Evolutionary conservation across 2,797 vertebrate genomes (phyloP).

Genomic region (Chromis chromis): DNA sequence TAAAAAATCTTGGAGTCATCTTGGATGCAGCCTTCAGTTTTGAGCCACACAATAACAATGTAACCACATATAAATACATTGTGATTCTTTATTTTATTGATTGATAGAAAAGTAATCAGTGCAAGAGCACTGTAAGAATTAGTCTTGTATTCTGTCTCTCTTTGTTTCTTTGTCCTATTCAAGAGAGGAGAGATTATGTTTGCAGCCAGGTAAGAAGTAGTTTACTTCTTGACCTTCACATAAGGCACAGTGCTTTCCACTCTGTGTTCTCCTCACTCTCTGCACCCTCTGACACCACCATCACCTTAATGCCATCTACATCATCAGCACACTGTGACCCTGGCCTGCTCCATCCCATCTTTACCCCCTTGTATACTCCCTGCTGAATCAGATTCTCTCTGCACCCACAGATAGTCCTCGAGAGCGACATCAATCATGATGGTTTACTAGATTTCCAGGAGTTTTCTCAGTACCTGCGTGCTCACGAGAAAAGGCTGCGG

Average conservation of each 20-base stretch:
- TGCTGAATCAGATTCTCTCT: slow-evolving; percentile 1
- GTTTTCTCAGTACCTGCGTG: slow-evolving; percentile 86
- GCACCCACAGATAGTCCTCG: slow-evolving; percentile 79
- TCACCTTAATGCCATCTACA: neutral
- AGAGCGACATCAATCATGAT: slow-evolving; percentile 83
- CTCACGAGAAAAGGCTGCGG: slow-evolving; percentile 86
- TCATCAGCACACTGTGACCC: neutral
- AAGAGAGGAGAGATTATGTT: slow-evolving; percentile 34
- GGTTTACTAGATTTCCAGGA: slow-evolving; percentile 88
- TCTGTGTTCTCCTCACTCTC: slow-evolving; percentile 14
- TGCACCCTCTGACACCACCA: neutral
- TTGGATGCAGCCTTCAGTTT: too few relatives aligned
- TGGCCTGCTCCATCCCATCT: neutral
- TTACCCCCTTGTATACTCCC: neutral
- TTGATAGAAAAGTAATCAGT: neutral
- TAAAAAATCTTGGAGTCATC: too few relatives aligned
- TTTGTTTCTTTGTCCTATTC: slow-evolving; percentile 38
- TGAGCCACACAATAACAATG: too few relatives aligned
- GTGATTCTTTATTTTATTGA: too few relatives aligned
- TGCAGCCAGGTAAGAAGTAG: slow-evolving; percentile 43
- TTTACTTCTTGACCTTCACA: slow-evolving; percentile 25
- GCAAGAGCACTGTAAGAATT: slow-evolving; percentile 9
- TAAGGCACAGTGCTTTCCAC: slow-evolving; percentile 27
- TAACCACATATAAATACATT: too few relatives aligned
- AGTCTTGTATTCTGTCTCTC: slow-evolving; percentile 42